Conservation (phyloP, 2,113 vertebrate genomes). For the Conger conger region DNA sequence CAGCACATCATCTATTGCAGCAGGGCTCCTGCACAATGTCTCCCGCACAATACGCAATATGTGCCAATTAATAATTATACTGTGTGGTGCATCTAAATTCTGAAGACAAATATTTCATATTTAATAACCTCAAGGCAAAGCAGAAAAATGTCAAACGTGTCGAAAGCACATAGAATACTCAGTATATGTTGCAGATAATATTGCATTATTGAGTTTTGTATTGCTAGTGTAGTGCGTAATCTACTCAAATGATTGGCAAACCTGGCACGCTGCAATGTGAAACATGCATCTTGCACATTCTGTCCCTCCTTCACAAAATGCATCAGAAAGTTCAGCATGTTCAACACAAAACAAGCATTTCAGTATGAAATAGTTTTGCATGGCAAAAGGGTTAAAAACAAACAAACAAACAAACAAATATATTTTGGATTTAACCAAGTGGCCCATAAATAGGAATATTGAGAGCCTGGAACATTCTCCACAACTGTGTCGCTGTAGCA, state of each 20-base stretch:
- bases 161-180: background rate
- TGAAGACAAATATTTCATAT: no score
- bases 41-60: background rate
- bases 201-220: background rate
- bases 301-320: background rate
- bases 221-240: background rate
- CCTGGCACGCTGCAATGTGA: background rate
- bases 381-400: constrained; percentile 44
- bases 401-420: constrained; percentile 54
- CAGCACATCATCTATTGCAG: background rate
- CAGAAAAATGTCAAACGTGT: background rate
- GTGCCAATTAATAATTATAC: no score
- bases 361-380: constrained; percentile 41
- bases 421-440: constrained; percentile 47
- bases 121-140: background rate
- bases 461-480: constrained; percentile 75
- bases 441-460: constrained; percentile 69
- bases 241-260: background rate
- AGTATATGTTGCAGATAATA: background rate
- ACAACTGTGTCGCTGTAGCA: constrained; percentile 68
- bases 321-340: constrained; percentile 5
- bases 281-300: background rate
- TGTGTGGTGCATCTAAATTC: no score
- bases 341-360: constrained; percentile 24
- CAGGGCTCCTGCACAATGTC: background rate